These are phyloP conservation scores for Stomatorhinus ivindoensis DNA, from an alignment of 2,113 vertebrate genomes.

Conservation along the genomic window DNA sequence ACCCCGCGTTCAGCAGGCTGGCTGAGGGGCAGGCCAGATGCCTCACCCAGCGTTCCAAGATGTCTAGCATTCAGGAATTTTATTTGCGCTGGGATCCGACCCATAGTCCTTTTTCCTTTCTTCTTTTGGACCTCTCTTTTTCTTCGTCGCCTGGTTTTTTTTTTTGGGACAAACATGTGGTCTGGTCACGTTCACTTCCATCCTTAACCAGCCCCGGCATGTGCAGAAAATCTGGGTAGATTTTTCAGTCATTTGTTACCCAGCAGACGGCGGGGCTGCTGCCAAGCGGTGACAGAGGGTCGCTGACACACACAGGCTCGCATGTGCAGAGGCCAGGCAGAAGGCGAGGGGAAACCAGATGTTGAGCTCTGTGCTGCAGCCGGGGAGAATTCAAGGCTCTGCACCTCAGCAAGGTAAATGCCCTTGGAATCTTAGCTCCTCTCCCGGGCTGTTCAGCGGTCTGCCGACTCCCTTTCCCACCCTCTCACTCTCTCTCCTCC, in stretches of 20 bases:
- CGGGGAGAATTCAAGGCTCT: constrained; percentile 25
- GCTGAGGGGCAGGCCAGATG: constrained; percentile 53
- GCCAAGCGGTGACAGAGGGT: constrained; percentile 50
- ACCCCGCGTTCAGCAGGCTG: constrained; percentile 48
- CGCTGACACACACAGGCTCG: constrained; percentile 50
- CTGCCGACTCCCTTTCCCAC: background rate
- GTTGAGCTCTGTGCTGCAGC: constrained; percentile 26
- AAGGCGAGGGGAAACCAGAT: constrained; percentile 35
- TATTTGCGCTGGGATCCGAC: constrained; percentile 55
- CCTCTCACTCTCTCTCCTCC: background rate
- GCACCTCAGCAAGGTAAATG: constrained; percentile 34
- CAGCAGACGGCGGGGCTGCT: constrained; percentile 41
- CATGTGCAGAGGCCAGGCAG: constrained; percentile 59
- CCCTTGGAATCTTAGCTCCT: background rate
- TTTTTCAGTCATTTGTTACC: constrained; percentile 47
- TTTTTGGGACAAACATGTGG: constrained; percentile 43
- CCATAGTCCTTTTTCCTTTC: constrained; percentile 31
- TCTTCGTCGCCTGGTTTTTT: constrained; percentile 11
- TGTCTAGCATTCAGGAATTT: constrained; percentile 47
- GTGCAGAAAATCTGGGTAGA: constrained; percentile 47
- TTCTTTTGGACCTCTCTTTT: background rate
- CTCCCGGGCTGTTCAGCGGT: background rate
- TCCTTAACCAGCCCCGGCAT: constrained; percentile 35
- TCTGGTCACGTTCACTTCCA: constrained; percentile 49
- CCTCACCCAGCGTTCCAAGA: constrained; percentile 41